Evolutionary conservation across 2,113 vertebrate genomes (phyloP).

Genomic region (Tyto alba): DNA sequence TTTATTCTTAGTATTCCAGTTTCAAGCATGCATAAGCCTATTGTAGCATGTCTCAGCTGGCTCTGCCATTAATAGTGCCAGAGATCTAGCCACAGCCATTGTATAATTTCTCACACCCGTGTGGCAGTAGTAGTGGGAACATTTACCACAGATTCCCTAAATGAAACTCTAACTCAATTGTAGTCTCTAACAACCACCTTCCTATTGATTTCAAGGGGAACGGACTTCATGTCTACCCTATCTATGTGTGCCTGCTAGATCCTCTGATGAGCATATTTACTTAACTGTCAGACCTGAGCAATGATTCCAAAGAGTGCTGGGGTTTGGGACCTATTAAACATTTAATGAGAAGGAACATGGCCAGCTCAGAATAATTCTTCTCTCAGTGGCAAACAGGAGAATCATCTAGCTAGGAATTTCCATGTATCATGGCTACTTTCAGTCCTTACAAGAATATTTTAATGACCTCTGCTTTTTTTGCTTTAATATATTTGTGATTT

Average conservation of each 20-base stretch:
- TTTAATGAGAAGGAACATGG: not conserved
- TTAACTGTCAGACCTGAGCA: not conserved
- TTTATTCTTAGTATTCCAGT: not conserved
- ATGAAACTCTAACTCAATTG: not conserved
- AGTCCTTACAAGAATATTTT: not conserved
- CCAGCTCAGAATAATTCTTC: not conserved
- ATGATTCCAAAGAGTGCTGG: not conserved
- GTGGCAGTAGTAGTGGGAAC: not conserved
- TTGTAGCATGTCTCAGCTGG: not conserved
- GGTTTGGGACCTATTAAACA: not conserved
- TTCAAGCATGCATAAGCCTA: not conserved
- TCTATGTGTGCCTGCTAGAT: not conserved
- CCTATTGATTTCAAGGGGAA: not conserved
- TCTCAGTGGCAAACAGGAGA: not conserved
- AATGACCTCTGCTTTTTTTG: not conserved
- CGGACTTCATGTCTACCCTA: not conserved
- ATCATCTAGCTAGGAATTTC: not conserved
- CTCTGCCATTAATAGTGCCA: not conserved
- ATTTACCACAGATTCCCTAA: not conserved
- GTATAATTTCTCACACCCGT: not conserved
- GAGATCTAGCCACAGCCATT: not conserved
- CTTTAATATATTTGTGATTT: not conserved
- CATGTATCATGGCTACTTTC: not conserved
- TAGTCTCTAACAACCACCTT: not conserved
- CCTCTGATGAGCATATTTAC: slow-evolving; percentile 1